These are phyloP conservation scores for Trididemnum nubilum DNA, from an alignment of 23 tunicate species.

Conservation along the genomic window DNA sequence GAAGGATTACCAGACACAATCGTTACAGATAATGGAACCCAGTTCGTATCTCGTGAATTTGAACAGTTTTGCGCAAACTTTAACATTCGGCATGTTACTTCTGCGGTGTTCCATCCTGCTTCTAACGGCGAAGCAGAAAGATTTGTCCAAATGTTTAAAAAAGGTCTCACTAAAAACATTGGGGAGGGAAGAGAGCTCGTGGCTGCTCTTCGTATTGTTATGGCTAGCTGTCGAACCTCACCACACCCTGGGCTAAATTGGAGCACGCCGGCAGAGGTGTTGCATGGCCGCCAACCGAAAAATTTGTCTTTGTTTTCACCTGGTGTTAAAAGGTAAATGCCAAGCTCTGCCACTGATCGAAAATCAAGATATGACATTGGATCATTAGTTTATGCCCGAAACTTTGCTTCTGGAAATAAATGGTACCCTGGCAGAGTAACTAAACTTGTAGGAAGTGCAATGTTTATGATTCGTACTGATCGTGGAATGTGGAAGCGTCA, in stretches of 20 bases:
- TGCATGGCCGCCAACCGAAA: constrained; percentile 19
- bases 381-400: constrained; percentile 2
- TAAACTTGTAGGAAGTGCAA: neutral
- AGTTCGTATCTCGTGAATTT: constrained; percentile 3
- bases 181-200: neutral
- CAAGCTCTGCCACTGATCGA: neutral
- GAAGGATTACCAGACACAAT: constrained; percentile 21
- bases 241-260: constrained; percentile 22
- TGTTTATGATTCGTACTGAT: neutral
- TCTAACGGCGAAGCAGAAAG: constrained; percentile 34
- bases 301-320: constrained; percentile 17
- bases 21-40: constrained; percentile 26
- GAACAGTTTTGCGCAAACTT: neutral
- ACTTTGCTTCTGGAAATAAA: constrained; percentile 2
- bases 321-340: neutral
- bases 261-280: constrained; percentile 14
- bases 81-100: neutral
- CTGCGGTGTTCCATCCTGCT: constrained; percentile 21
- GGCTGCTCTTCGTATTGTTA: neutral
- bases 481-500: neutral
- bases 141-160: constrained; percentile 12
- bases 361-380: neutral
- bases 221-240: neutral
- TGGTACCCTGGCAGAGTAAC: neutral
- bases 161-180: neutral